These are phyloP conservation scores for Acanthisitta chloris DNA, from an alignment of 2,113 vertebrate species.

Conservation along the genomic window DNA sequence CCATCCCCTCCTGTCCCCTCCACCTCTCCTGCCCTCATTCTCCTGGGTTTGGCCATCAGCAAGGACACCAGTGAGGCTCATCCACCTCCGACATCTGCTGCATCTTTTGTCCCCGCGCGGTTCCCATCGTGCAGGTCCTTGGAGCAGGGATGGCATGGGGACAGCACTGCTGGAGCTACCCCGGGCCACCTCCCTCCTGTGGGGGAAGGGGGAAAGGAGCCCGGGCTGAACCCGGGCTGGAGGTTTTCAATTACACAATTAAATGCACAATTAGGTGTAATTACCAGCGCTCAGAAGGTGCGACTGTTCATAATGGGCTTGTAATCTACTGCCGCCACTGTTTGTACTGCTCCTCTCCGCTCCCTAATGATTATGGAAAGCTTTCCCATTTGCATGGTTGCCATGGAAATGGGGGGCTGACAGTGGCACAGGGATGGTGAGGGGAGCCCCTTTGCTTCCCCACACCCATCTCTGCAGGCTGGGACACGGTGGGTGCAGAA, in stretches of 20 bases:
- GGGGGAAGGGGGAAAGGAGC: background rate
- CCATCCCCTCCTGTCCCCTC: background rate
- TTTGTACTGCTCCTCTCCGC: constrained; percentile 70
- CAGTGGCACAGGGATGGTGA: constrained; percentile 3
- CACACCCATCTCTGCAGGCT: accelerated
- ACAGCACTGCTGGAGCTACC: background rate
- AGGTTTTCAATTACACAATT: constrained; percentile 83
- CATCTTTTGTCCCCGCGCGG: background rate
- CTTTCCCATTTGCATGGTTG: constrained; percentile 76
- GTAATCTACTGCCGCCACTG: constrained; percentile 80
- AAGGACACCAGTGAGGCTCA: accelerated
- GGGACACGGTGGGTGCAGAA: accelerated
- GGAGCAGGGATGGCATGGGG: background rate
- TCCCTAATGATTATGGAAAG: constrained; percentile 76
- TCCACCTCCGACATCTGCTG: background rate
- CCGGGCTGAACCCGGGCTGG: constrained; percentile 56
- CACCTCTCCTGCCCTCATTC: background rate
- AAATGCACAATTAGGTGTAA: constrained; percentile 84
- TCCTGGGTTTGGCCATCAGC: background rate
- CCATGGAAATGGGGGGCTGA: constrained; percentile 71
- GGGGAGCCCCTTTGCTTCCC: background rate
- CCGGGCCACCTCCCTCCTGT: accelerated
- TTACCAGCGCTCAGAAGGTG: constrained; percentile 76
- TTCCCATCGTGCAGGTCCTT: background rate
- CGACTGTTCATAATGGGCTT: constrained; percentile 76